Evolutionary conservation across 2,888 invertebrate species (phyloP).

Genomic region (Deilephila porcellus): DNA sequence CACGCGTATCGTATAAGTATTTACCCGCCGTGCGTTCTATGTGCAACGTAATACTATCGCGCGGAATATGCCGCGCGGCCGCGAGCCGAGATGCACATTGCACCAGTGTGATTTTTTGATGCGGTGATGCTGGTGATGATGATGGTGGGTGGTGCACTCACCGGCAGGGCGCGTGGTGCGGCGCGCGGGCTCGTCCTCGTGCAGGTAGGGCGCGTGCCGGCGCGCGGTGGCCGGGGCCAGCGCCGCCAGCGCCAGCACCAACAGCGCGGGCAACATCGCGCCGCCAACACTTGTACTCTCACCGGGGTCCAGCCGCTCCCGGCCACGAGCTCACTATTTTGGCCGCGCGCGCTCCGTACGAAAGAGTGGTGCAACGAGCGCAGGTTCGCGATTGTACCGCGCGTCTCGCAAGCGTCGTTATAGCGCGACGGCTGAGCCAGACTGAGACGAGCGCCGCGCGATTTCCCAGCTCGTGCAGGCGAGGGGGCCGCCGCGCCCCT

Average conservation of each 20-base stretch:
- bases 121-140: slow-evolving; percentile 25
- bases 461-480: slow-evolving; percentile 78
- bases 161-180: slow-evolving; percentile 88
- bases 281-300: slow-evolving; percentile 61
- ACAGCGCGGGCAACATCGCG: slow-evolving; percentile 75
- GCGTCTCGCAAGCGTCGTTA: slow-evolving; percentile 71
- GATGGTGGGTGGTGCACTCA: slow-evolving; percentile 69
- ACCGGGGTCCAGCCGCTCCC: slow-evolving; percentile 65
- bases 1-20: slow-evolving; percentile 52
- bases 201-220: slow-evolving; percentile 86
- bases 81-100: neutral
- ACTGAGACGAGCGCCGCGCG: slow-evolving; percentile 78
- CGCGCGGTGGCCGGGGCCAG: slow-evolving; percentile 70
- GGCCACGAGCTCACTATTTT: slow-evolving; percentile 81
- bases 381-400: slow-evolving; percentile 68
- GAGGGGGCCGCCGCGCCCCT: slow-evolving; percentile 78
- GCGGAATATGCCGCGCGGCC: slow-evolving; percentile 11
- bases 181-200: slow-evolving; percentile 87
- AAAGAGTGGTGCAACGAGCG: slow-evolving; percentile 60
- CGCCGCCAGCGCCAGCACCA: slow-evolving; percentile 72
- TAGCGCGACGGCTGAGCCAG: slow-evolving; percentile 78
- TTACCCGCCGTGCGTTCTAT: slow-evolving; percentile 43
- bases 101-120: slow-evolving; percentile 43
- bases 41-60: slow-evolving; percentile 39
- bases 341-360: slow-evolving; percentile 67